Percentiles rank a stretch among this genome's conserved stretches.
Evolutionary conservation across 1,140 invertebrate species (phyloP).

Genomic region (Pseudoatta argentina): DNA sequence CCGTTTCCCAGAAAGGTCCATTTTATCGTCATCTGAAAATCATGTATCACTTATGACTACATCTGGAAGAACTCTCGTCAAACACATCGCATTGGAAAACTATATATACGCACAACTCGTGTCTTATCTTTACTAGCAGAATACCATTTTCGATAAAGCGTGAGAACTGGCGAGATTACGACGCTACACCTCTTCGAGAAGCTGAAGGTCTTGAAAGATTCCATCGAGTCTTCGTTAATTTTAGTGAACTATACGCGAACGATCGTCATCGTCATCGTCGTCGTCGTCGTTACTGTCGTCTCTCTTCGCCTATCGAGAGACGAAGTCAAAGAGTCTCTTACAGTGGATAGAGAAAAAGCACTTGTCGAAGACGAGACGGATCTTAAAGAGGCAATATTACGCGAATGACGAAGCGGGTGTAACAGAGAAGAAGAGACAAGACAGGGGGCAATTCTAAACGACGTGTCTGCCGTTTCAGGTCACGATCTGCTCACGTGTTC

Average conservation of each 20-base stretch:
- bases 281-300: not conserved
- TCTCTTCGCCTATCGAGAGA: slow-evolving; percentile 23
- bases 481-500: slow-evolving; percentile 71
- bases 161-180: not conserved
- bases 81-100: not conserved
- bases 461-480: slow-evolving; percentile 56
- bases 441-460: slow-evolving; percentile 52
- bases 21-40: not conserved
- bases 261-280: not conserved
- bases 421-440: not conserved
- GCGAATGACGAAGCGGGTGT: slow-evolving; percentile 13
- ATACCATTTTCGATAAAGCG: slow-evolving; percentile 27
- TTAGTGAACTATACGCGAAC: not conserved
- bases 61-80: not conserved
- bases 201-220: slow-evolving; percentile 11
- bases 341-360: not conserved
- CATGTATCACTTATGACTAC: not conserved
- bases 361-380: slow-evolving; percentile 13
- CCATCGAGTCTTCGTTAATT: not conserved
- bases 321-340: slow-evolving; percentile 19
- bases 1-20: not conserved
- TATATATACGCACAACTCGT: slow-evolving; percentile 13
- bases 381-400: slow-evolving; percentile 25
- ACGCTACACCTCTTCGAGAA: slow-evolving; percentile 1
- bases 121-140: slow-evolving; percentile 6